Evolutionary conservation across 2,888 invertebrate genomes (phyloP), one percentile per base, ranked within the genome.

Genomic region (Drosophila cognata): DNA sequence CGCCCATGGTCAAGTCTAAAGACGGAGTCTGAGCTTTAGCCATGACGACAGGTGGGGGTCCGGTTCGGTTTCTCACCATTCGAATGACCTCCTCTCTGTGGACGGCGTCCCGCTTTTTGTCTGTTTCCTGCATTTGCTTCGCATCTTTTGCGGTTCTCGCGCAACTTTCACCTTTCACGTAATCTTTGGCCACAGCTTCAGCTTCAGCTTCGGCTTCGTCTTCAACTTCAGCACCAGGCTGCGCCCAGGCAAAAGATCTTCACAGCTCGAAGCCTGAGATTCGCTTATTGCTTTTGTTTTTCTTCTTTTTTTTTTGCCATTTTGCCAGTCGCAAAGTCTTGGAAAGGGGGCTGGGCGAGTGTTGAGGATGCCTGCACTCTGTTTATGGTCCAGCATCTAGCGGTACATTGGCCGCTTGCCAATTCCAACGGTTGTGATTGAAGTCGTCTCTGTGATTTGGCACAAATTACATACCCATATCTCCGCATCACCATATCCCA

Each of bases 81-180:
- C 56, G 51, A 62, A 35, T 63, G 48, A 55, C 29, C 64, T 41
- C 28, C 41, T 41, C 66, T 36, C 60, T 16, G 10, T 18, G 41
- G 25, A 21, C 16, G n/a, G 28, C 16, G 8, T 28, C 21, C 21
- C 36, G 28, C 46, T 43, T 28, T 48, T n/a, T 25, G 57, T 65
- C 33, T 62, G 80, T 80, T 79, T 79, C 77, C 78, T 74, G 83
- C 75, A 75, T 68, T 75, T 69, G 55, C 43, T 51, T 65, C 61
- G 67, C 77, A 71, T 57, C 60, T 78, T 60, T 62, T 88, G 89
- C 81, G 89, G 87, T 84, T 84, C 89, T 84, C 69, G 60, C 74
- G 89, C 89, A 91, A 92, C 92, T 92, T 92, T 92, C 92, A 92
- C 92, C 92, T 92, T 92, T 92, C 92, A 92, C 92, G 92, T 92